Evolutionary conservation across 2,797 vertebrate genomes (phyloP), one percentile per base, ranked within the genome.

Genomic region (Poecilia velifera): DNA sequence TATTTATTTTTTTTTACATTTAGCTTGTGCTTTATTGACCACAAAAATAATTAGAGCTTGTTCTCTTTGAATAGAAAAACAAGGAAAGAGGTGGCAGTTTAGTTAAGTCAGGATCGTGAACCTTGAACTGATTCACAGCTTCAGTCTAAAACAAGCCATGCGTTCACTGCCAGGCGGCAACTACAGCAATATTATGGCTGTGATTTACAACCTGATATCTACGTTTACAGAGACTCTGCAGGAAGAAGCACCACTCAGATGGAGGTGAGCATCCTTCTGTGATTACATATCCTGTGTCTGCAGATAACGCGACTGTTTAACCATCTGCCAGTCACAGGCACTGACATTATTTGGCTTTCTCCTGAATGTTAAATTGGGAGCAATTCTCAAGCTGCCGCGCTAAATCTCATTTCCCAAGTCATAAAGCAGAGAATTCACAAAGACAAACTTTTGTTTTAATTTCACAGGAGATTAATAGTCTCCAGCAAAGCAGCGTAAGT

Each of bases 241-340:
- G 85, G 81, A 66, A 57, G 77, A 84, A 71, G 53, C 3, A 81
- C 77, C 76, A 75, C 81, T 84, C 87, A 78, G 84, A 75, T 75
- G 72, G 75, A 83, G 74, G 75, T 16, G 66, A 87, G 79, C 84
- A 13, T 82, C 82, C 81, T 83, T 80, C 59, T 73, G 86, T 82
- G 85, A 91, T 87, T 86, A 87, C 77, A 81, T 80, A 86, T 76
- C 64, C 74, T 88, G 80, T 59, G 74, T 87, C 81, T 73, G 77
- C 80, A 81, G 91, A 93, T 94, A 93, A 93, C 20, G 77, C 84
- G 78, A 74, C 82, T 74, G 82, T 92, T 94, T 92, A 94, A 92
- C 91, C 89, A 88, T 57, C 86, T 91, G 90, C 84, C 92, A 94
- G 86, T 94, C 93, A 92, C 82, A 28, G 16, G 72, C 71, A 18